Conservation (phyloP, 2,888 invertebrate genomes). For the Timandra comae region DNA sequence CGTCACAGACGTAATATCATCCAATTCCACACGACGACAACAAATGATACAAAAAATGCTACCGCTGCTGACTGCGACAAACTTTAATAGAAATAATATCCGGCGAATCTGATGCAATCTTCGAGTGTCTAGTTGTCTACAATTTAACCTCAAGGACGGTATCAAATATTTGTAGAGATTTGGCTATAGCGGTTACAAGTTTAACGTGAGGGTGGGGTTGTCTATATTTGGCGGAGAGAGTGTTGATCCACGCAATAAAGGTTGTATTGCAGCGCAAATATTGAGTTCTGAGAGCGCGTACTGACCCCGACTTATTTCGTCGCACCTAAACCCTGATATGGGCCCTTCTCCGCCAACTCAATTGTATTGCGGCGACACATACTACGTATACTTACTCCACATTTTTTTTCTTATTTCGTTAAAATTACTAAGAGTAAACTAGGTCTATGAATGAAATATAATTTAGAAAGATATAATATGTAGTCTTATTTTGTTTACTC, state of each 20-base stretch:
- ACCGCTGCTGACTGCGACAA: constrained; percentile 15
- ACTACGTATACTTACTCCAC: too few species aligned
- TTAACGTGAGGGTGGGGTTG: constrained; percentile 29
- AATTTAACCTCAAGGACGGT: constrained; percentile 23
- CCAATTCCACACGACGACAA: constrained; percentile 34
- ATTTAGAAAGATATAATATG: too few species aligned
- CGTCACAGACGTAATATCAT: constrained; percentile 49
- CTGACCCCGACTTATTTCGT: constrained; percentile 62
- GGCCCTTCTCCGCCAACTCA: constrained; percentile 49
- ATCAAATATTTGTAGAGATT: constrained; percentile 32
- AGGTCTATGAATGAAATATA: too few species aligned
- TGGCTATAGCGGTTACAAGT: constrained; percentile 39
- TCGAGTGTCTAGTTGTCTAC: constrained; percentile 10
- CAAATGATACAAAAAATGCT: constrained; percentile 32
- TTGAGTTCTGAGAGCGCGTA: constrained; percentile 51
- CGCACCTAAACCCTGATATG: constrained; percentile 52
- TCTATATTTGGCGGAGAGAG: constrained; percentile 41
- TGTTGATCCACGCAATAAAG: constrained; percentile 65
- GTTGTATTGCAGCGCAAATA: constrained; percentile 66
- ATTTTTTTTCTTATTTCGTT: too few species aligned
- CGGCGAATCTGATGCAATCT: constrained; percentile 21
- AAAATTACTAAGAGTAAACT: too few species aligned
- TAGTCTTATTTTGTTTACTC: constrained; percentile 9
- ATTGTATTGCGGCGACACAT: constrained; percentile 53
- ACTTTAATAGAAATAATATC: constrained; percentile 15